These are phyloP conservation scores for Myopa testacea DNA, from an alignment of 2,888 invertebrate genomes.

Conservation along the genomic window DNA sequence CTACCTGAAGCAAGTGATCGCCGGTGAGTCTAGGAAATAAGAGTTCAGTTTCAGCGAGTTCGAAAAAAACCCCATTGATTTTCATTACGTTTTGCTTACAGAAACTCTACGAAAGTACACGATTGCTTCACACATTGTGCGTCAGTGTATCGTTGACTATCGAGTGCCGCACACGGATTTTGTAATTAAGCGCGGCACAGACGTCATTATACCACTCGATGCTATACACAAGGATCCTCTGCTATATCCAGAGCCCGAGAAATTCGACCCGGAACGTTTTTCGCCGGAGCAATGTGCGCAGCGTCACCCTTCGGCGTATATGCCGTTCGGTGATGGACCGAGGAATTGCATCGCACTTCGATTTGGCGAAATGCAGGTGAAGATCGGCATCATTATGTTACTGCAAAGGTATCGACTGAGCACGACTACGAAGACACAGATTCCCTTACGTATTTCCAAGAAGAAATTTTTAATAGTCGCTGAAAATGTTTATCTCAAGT, in stretches of 20 bases:
- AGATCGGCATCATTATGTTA: constrained; percentile 56
- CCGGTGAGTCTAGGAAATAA: constrained; percentile 56
- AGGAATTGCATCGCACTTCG: constrained; percentile 63
- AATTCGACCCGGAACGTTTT: constrained; percentile 74
- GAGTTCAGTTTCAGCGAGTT: not conserved
- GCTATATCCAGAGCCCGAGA: constrained; percentile 71
- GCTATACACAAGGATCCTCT: constrained; percentile 72
- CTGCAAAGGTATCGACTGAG: constrained; percentile 53
- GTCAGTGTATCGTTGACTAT: constrained; percentile 57
- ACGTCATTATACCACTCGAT: constrained; percentile 69
- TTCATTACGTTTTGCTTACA: constrained; percentile 9
- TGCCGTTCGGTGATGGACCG: constrained; percentile 65
- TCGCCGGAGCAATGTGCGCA: constrained; percentile 70
- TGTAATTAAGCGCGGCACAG: constrained; percentile 30
- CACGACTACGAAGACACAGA: constrained; percentile 43
- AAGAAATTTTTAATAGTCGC: constrained; percentile 45
- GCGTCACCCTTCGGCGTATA: constrained; percentile 64
- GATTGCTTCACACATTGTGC: constrained; percentile 59
- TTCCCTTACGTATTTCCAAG: constrained; percentile 46
- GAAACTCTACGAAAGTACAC: constrained; percentile 71
- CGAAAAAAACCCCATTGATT: not conserved
- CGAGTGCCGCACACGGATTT: constrained; percentile 49
- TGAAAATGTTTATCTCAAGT: constrained; percentile 43
- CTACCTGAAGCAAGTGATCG: constrained; percentile 69
- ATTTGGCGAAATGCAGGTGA: constrained; percentile 61